Conservation (phyloP, 2,797 vertebrate species). For the Peromyscus attwateri region DNA sequence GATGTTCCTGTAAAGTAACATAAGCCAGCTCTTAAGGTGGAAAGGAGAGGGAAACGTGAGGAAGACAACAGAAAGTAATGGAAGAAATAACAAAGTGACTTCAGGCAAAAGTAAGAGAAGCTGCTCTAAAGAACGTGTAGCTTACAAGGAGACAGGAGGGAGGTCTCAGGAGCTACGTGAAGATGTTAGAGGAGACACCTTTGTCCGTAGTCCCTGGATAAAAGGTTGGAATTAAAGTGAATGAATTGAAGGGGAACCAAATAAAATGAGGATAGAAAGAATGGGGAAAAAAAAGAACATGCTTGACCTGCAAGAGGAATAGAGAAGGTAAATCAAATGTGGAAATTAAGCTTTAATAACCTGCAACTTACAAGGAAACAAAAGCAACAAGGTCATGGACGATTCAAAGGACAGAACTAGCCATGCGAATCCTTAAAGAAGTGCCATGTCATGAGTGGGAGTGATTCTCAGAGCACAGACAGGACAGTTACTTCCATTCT, state of each 20-base stretch:
- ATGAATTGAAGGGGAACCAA: background rate
- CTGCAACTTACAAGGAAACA: background rate
- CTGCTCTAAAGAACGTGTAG: background rate
- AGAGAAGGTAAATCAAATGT: background rate
- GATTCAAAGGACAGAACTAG: background rate
- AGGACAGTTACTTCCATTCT: fast-evolving
- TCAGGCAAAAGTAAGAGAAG: background rate
- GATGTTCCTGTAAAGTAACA: background rate
- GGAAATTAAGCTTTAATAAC: background rate
- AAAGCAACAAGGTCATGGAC: background rate
- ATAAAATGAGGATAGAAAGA: background rate
- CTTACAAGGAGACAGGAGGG: background rate
- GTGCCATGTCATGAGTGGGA: background rate
- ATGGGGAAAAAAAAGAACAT: background rate
- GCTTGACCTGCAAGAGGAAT: background rate
- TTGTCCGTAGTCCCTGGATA: background rate
- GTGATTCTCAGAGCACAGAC: no score
- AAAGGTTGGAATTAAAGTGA: background rate
- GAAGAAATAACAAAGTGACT: background rate
- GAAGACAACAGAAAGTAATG: background rate
- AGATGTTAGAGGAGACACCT: background rate
- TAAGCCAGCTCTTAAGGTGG: no score
- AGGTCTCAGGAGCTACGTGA: background rate
- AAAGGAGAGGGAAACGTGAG: fast-evolving
- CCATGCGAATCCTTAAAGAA: background rate